Conservation (phyloP, 2,888 invertebrate species). For the Mongoloraphidia duomilia region DNA sequence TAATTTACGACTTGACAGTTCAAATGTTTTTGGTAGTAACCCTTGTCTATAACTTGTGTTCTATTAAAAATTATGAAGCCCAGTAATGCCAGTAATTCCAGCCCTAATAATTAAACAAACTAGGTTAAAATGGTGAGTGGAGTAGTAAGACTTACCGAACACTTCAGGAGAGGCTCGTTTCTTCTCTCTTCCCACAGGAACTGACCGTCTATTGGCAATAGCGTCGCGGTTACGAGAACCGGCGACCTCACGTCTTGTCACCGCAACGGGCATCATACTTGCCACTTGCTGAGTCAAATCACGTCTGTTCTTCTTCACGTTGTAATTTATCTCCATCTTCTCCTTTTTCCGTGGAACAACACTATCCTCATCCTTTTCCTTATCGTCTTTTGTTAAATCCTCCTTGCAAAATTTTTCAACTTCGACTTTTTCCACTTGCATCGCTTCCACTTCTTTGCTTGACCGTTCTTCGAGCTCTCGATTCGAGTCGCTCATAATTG, state of each 20-base stretch:
- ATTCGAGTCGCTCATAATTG: conserved; percentile 21
- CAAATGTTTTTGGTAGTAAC: too few relatives aligned
- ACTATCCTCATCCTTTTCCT: conserved; percentile 28
- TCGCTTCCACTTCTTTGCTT: not conserved
- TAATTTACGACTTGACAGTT: too few relatives aligned
- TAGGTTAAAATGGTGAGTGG: too few relatives aligned
- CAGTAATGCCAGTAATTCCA: too few relatives aligned
- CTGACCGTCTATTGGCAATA: conserved; percentile 24
- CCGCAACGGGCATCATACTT: conserved; percentile 22
- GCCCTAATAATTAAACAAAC: too few relatives aligned
- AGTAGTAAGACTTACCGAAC: conserved; percentile 24
- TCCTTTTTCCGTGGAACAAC: conserved; percentile 36
- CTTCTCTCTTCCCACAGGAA: conserved; percentile 30
- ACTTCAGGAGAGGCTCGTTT: conserved; percentile 29
- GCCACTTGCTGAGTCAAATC: conserved; percentile 29
- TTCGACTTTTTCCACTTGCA: conserved; percentile 15
- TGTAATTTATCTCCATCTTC: conserved; percentile 29
- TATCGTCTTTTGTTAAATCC: conserved; percentile 25
- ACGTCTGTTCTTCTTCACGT: conserved; percentile 24
- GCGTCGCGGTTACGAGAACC: conserved; percentile 19
- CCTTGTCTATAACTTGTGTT: too few relatives aligned
- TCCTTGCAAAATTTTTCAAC: conserved; percentile 28
- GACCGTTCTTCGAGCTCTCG: conserved; percentile 20
- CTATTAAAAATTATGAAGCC: too few relatives aligned
- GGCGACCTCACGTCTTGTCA: not conserved